Evolutionary conservation across 2,113 vertebrate species (phyloP), one percentile per base, ranked within the genome.

Genomic region (Sturnus vulgaris): DNA sequence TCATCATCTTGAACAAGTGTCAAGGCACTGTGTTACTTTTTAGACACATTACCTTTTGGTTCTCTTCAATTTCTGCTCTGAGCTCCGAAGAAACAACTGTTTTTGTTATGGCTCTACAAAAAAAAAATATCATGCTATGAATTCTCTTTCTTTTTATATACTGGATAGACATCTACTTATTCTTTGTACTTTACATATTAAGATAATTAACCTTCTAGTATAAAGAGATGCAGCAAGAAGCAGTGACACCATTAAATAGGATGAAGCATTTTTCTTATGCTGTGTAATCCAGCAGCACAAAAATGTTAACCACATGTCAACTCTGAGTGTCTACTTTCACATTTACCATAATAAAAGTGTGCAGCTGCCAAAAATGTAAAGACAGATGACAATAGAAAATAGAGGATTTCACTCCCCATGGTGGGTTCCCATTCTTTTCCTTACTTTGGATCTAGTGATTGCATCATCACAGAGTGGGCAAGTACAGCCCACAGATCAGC

Each of bases 41-140:
- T 87, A 6, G 53, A 77, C 56, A 66, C 37, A n/a, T 91, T 98
- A 99, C 99, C 98, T 99, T 99, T 93, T 99, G 99, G 96, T 99
- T 99, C 80, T 99, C 99, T 90, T 98, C 98, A 28, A 99, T 98
- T 98, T 99, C 99, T 65, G 97, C 97, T 89, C 99, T 98, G 83
- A 99, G 98, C 73, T 99, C 99, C 0, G 98, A 96, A 94, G 97
- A 98, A 95, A 99, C 99, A 92, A 98, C 98, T 12, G 99, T 99
- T 98, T 98, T 99, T 15, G 99, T 99, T 97, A 99, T 98, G 92
- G 98, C 99, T 95, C 99, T 99, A 93, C 56, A 56, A 73, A 92
- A 79, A 82, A 96, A 96, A 96, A 65, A 50, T 40, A 94, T 19
- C 33, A 49, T 2, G 7, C n/a, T 50, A 21, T 84, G 57, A 93